Percentiles rank a stretch among this genome's conserved stretches.
These are phyloP conservation scores for Kradibia gibbosae DNA, from an alignment of 1,140 invertebrate genomes.

Conservation along the genomic window DNA sequence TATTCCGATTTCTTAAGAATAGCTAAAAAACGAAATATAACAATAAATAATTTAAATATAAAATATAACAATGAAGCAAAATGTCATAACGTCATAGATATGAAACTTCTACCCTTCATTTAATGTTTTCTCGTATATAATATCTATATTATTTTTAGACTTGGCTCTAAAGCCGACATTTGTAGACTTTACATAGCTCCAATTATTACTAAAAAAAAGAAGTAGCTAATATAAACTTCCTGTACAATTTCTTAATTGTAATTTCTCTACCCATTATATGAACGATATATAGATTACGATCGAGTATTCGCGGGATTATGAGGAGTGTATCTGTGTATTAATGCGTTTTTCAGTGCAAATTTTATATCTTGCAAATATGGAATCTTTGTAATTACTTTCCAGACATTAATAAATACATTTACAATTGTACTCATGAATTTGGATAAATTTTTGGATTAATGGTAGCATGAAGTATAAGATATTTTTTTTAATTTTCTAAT, in stretches of 20 bases:
- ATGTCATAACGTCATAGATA: too few species aligned
- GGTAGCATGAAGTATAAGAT: too few species aligned
- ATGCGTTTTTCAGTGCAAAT: background rate
- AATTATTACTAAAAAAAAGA: conserved; percentile 33
- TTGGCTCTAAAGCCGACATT: background rate
- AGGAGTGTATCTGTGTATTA: background rate
- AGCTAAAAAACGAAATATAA: too few species aligned
- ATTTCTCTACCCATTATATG: conserved; percentile 32
- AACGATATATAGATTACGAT: background rate
- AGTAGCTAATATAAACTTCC: background rate
- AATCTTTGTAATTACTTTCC: background rate
- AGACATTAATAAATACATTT: background rate
- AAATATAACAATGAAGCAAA: too few species aligned
- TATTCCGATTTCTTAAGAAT: too few species aligned
- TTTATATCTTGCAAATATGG: background rate
- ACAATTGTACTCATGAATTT: too few species aligned
- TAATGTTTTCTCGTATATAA: background rate
- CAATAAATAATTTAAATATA: too few species aligned
- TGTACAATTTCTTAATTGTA: conserved; percentile 45
- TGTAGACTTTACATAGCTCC: background rate
- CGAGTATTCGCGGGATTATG: conserved; percentile 18
- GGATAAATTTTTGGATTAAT: too few species aligned
- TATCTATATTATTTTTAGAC: background rate
- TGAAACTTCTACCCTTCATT: background rate
- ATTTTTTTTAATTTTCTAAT: too few species aligned